These are phyloP conservation scores for Platyscapa corneri DNA, from an alignment of 1,140 invertebrate species.

Conservation along the genomic window DNA sequence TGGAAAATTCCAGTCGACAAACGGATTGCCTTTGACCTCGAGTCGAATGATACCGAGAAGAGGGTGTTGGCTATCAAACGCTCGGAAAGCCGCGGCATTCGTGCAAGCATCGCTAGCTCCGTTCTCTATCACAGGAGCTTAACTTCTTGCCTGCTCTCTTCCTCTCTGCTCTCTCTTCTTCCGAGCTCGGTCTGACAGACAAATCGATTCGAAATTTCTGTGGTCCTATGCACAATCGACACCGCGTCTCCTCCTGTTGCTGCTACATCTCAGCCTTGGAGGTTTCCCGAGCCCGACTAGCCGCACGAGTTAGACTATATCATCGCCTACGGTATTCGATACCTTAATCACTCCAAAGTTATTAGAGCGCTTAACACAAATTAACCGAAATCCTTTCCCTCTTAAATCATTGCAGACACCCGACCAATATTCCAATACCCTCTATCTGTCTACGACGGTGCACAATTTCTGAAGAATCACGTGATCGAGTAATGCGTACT, in stretches of 20 bases:
- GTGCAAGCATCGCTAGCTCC: conserved; percentile 30
- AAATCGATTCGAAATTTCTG: conserved; percentile 68
- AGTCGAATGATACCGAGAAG: conserved; percentile 54
- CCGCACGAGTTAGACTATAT: conserved; percentile 41
- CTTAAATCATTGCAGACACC: too few species aligned
- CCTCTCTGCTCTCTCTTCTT: not conserved
- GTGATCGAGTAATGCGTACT: too few species aligned
- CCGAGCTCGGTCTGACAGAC: conserved; percentile 55
- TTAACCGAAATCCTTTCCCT: not conserved
- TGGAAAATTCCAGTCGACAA: conserved; percentile 61
- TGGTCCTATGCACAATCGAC: conserved; percentile 62
- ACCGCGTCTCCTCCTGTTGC: conserved; percentile 16
- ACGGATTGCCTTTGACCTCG: conserved; percentile 61
- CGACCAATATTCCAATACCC: too few species aligned
- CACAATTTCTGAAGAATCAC: too few species aligned
- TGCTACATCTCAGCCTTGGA: conserved; percentile 48
- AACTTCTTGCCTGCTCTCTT: not conserved
- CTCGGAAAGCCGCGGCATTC: conserved; percentile 60
- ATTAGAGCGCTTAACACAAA: not conserved
- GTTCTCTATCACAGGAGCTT: conserved; percentile 52
- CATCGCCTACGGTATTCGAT: not conserved
- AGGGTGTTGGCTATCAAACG: conserved; percentile 68
- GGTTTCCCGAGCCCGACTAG: conserved; percentile 40
- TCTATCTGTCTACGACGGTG: too few species aligned
- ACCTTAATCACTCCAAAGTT: conserved; percentile 28